Evolutionary conservation across 2,888 invertebrate genomes (phyloP).

Genomic region (Nomada hirtipes): DNA sequence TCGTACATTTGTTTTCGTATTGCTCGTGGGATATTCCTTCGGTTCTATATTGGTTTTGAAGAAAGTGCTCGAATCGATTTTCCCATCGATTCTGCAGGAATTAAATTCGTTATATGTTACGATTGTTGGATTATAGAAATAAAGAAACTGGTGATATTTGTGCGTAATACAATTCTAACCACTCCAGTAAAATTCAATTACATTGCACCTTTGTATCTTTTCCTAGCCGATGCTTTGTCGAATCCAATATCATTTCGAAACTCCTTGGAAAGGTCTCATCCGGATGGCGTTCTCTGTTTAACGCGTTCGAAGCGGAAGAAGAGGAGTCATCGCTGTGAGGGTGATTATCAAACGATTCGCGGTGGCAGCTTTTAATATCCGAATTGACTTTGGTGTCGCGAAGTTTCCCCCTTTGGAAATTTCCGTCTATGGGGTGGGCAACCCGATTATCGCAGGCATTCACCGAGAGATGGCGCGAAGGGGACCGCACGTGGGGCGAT

Average conservation of each 20-base stretch:
- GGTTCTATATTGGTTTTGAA: too few relatives aligned
- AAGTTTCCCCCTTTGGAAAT: constrained; percentile 52
- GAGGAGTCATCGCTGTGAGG: background rate
- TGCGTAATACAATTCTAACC: too few relatives aligned
- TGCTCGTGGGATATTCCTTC: too few relatives aligned
- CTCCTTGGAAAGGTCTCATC: background rate
- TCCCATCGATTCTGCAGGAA: too few relatives aligned
- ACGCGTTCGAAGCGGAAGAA: background rate
- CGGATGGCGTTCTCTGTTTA: background rate
- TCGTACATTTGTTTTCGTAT: too few relatives aligned
- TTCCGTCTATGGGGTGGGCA: constrained; percentile 52
- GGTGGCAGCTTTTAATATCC: constrained; percentile 43
- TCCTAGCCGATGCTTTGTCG: background rate
- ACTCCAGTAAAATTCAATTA: too few relatives aligned
- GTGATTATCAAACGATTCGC: constrained; percentile 41
- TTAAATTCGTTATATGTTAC: too few relatives aligned
- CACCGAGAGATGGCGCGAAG: constrained; percentile 73
- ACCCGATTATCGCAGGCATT: constrained; percentile 68
- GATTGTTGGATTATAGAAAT: too few relatives aligned
- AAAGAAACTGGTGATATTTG: too few relatives aligned
- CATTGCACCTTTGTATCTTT: too few relatives aligned
- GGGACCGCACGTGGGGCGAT: constrained; percentile 72
- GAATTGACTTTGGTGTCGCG: constrained; percentile 52
- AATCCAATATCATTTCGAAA: background rate
- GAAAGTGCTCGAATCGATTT: too few relatives aligned